phyloP scores from a whole-genome alignment of 2,113 vertebrate genomes.

The Rhynchomys soricoides region DNA sequence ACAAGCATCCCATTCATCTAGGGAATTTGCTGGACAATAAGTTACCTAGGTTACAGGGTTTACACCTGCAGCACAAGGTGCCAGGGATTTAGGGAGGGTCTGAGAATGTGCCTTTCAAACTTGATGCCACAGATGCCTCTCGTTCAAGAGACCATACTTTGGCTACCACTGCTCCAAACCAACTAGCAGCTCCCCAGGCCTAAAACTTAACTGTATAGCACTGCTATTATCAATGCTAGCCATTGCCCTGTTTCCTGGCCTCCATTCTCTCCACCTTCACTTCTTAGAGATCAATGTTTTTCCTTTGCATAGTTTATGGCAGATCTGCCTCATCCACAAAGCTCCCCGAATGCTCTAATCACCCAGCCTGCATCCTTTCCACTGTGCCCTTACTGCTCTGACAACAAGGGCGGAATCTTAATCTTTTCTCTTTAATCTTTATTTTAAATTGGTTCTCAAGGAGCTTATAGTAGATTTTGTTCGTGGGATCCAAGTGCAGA shows the following conservation, averaged over 20 bases:
- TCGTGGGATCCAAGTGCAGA: background rate
- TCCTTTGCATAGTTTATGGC: background rate
- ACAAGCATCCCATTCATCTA: background rate
- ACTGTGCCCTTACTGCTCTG: background rate
- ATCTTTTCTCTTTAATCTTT: background rate
- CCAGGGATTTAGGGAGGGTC: background rate
- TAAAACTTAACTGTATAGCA: background rate
- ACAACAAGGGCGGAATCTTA: background rate
- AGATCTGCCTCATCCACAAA: background rate
- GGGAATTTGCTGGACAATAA: background rate
- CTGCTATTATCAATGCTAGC: background rate
- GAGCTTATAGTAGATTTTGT: constrained; percentile 6
- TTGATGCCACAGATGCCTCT: background rate
- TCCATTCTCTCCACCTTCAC: background rate
- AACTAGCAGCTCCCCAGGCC: background rate
- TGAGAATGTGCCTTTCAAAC: background rate
- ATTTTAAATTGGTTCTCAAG: constrained; percentile 39
- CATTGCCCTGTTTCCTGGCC: background rate
- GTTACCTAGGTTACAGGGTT: background rate
- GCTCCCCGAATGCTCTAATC: background rate
- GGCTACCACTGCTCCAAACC: background rate
- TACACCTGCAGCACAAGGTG: background rate
- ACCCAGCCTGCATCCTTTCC: background rate
- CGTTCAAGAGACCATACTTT: background rate
- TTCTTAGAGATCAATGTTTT: background rate